These are phyloP conservation scores for Ephialtes manifestator DNA, from an alignment of 2,888 invertebrate genomes.

Conservation along the genomic window DNA sequence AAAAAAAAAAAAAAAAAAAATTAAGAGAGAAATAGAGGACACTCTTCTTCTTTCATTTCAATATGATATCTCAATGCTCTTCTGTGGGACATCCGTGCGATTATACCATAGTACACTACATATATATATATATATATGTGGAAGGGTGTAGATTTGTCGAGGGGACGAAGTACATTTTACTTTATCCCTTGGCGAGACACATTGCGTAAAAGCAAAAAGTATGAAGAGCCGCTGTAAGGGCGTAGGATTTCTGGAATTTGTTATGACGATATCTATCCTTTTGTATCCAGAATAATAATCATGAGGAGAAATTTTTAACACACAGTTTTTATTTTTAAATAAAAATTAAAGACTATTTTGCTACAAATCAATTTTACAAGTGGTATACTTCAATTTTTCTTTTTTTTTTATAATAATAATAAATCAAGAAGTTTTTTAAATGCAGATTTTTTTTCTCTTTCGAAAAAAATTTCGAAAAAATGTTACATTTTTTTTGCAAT, in stretches of 20 bases:
- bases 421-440: too few relatives aligned
- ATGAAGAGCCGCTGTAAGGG: conserved; percentile 45
- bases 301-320: not conserved
- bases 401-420: too few relatives aligned
- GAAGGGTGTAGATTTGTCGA: conserved; percentile 57
- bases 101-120: conserved; percentile 39
- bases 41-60: conserved; percentile 65
- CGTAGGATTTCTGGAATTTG: conserved; percentile 54
- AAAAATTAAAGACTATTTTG: not conserved
- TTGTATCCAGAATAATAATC: conserved; percentile 45
- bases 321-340: not conserved
- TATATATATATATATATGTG: conserved; percentile 37
- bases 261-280: conserved; percentile 30
- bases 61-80: conserved; percentile 66
- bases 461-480: too few relatives aligned
- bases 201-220: conserved; percentile 51
- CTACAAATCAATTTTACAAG: too few relatives aligned
- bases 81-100: conserved; percentile 66
- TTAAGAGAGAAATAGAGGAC: conserved; percentile 57
- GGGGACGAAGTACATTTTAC: conserved; percentile 45
- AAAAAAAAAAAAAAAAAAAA: conserved; percentile 36
- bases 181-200: conserved; percentile 49
- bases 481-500: too few relatives aligned
- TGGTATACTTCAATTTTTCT: too few relatives aligned
- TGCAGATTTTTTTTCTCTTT: too few relatives aligned